Percentiles rank a stretch among this genome's conserved stretches.
These are phyloP conservation scores for Nothura maculosa DNA, from an alignment of 2,797 vertebrate genomes.

Conservation along the genomic window DNA sequence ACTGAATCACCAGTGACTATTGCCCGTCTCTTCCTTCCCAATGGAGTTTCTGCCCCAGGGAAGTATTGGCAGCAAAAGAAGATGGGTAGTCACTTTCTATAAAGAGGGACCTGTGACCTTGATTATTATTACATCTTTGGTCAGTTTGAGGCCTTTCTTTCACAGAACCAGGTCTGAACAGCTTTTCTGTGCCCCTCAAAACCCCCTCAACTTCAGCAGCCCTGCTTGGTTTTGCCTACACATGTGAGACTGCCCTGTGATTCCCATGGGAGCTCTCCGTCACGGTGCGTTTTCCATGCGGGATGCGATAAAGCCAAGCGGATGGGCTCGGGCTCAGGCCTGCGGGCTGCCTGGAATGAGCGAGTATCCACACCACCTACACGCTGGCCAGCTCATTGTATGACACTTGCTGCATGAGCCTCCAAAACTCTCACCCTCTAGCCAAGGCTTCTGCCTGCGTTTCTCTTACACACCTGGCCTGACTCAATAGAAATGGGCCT, in stretches of 20 bases:
- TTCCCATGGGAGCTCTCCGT: not conserved
- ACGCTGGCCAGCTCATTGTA: not conserved
- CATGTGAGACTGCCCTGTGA: not conserved
- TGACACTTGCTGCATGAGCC: not conserved
- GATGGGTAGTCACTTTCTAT: not conserved
- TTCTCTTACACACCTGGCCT: slow-evolving; percentile 13
- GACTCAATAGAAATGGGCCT: not conserved
- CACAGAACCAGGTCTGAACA: not conserved
- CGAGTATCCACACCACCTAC: not conserved
- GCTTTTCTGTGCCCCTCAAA: not conserved
- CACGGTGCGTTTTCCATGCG: not conserved
- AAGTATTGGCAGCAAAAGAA: not conserved
- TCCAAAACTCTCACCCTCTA: slow-evolving; percentile 42
- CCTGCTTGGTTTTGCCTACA: not conserved
- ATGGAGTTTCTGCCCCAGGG: not conserved
- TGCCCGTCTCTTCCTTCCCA: not conserved
- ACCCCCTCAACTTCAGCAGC: not conserved
- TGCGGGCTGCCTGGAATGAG: not conserved
- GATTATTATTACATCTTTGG: not conserved
- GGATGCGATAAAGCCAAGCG: not conserved
- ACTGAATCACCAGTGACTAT: not conserved
- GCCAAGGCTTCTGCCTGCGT: slow-evolving; percentile 27
- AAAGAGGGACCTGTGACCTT: not conserved
- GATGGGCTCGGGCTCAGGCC: not conserved
- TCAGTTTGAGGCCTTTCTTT: not conserved